These are phyloP conservation scores for Mycalesis mineus DNA, from an alignment of 2,888 invertebrate species.

Conservation along the genomic window DNA sequence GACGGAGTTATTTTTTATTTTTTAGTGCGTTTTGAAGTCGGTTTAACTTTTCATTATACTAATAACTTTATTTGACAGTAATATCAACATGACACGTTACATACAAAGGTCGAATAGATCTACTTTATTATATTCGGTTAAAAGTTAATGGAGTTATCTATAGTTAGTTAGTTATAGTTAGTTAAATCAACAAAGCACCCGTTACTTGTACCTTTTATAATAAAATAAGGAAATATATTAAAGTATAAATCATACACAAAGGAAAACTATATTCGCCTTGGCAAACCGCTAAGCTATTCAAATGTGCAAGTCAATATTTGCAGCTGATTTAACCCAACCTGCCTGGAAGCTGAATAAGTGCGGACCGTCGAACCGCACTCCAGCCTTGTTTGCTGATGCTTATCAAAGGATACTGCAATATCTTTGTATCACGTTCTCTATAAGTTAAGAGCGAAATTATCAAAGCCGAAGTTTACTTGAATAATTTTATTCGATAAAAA, in stretches of 20 bases:
- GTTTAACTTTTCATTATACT: no score
- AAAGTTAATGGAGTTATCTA: no score
- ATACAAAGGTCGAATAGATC: no score
- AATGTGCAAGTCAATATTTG: slow-evolving; percentile 26
- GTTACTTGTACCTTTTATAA: neutral
- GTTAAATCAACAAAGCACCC: no score
- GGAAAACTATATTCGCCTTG: slow-evolving; percentile 16
- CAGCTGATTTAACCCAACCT: slow-evolving; percentile 22
- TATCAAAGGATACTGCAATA: slow-evolving; percentile 31
- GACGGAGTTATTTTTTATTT: no score
- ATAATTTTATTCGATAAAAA: no score
- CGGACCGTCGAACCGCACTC: slow-evolving; percentile 23
- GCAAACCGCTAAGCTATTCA: slow-evolving; percentile 20
- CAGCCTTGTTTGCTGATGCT: slow-evolving; percentile 39
- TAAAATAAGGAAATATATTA: slow-evolving; percentile 6
- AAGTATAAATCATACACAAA: slow-evolving; percentile 1
- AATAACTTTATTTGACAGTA: no score
- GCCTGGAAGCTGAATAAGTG: slow-evolving; percentile 11
- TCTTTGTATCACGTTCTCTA: slow-evolving; percentile 6
- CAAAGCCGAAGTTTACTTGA: neutral
- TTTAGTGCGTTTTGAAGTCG: no score
- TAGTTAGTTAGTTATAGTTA: no score
- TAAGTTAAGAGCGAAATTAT: neutral
- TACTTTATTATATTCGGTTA: no score
- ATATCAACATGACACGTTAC: no score